Conservation (phyloP, 2,797 vertebrate genomes). For the Peromyscus melanophrys region DNA sequence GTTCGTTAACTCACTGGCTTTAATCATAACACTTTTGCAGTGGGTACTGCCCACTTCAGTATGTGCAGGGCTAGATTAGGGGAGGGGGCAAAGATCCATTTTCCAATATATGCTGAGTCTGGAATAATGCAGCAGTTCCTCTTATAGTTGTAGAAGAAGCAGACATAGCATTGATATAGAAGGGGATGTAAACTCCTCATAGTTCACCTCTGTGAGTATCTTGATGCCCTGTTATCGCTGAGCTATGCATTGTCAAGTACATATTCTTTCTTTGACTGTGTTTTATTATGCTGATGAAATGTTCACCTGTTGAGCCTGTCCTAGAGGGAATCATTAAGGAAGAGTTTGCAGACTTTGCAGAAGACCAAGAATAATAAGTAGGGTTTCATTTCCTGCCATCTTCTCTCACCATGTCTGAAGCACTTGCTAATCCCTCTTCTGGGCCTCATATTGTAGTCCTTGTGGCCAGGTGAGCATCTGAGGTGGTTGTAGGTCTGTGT, state of each 20-base stretch:
- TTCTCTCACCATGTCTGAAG: not conserved
- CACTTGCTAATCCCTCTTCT: not conserved
- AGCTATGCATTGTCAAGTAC: not conserved
- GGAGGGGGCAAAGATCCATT: not conserved
- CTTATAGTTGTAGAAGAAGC: not conserved
- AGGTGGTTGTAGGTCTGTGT: not conserved
- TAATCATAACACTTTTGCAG: not conserved
- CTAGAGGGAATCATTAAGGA: not conserved
- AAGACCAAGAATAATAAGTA: not conserved
- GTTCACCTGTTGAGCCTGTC: not conserved
- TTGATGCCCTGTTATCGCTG: not conserved
- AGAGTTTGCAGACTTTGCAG: not conserved
- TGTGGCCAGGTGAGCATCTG: not conserved
- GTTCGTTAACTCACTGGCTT: not conserved
- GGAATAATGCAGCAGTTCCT: not conserved
- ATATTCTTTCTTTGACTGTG: not conserved
- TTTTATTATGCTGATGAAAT: constrained; percentile 44
- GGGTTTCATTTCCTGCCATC: not conserved
- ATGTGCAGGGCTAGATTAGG: not conserved
- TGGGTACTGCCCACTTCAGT: not conserved
- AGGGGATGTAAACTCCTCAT: not conserved
- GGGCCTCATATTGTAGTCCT: not conserved
- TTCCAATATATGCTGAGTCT: not conserved
- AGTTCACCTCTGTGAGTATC: not conserved
- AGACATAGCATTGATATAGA: not conserved